Evolutionary conservation across 2,113 vertebrate species (phyloP), one percentile per base, ranked within the genome.

Genomic region (Lasiurus cinereus): DNA sequence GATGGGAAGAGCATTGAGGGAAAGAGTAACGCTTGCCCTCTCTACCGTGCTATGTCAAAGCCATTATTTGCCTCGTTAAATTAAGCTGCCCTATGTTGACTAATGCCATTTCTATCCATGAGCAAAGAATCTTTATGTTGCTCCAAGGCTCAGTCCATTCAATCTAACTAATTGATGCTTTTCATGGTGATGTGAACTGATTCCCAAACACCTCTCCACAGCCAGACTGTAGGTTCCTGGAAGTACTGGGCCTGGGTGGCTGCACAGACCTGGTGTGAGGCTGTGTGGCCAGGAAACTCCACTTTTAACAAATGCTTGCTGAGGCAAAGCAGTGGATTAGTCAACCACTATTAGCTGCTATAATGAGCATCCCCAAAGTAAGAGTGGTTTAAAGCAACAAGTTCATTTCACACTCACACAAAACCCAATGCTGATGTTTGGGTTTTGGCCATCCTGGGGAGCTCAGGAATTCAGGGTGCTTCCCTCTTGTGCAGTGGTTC

Each of bases 71-170:
- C 14, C 78, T 78, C 10, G 56, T 93, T 83, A 70, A 80, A 93
- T 95, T 70, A 90, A 89, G 33, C 89, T 39, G 2, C 29, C 50
- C 48, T 83, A 18, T 21, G 24, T 43, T 43, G 59, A 88, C 80
- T 77, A 64, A 84, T 43, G 46, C 5, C 56, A 27, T 93, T 89
- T 95, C 83, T 94, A 54, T 43, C 24, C 50, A 91, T 6, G 54
- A 73, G 77, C 78, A 93, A 93, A 56, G 46, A 89, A 27, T 69
- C 43, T 83, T 80, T 66, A 50, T 86, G 70, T 31, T 92, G 52
- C 31, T 46, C 69, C 54, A 66, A 77, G 11, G 24, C 48, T 76
- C 64, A 70, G 59, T 66, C 24, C 70, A 83, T 74, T 90, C 52
- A 79, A 36, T 72, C 83, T 79, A 87, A 64, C 85, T 31, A 93